Evolutionary conservation across 2,888 invertebrate genomes (phyloP).

Genomic region (Tetragonula carbonaria): DNA sequence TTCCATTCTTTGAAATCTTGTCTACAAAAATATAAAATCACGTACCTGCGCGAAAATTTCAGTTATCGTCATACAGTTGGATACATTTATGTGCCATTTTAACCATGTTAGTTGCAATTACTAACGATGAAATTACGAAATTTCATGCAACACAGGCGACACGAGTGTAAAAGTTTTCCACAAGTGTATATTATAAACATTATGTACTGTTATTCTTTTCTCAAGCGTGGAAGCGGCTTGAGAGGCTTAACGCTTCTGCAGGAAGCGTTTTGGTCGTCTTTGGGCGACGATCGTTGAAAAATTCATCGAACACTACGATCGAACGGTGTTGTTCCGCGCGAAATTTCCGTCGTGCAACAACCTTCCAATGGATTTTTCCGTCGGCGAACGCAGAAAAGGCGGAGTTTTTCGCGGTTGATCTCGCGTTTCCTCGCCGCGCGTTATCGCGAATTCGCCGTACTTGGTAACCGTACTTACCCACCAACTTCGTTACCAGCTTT

Average conservation of each 20-base stretch:
- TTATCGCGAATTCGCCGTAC: constrained; percentile 33
- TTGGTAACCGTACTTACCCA: constrained; percentile 42
- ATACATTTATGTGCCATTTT: no score
- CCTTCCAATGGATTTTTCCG: constrained; percentile 35
- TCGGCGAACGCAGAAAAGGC: constrained; percentile 26
- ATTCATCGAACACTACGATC: constrained; percentile 6
- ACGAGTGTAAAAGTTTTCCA: background rate
- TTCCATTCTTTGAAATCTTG: no score
- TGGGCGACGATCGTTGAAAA: constrained; percentile 4
- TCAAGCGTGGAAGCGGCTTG: background rate
- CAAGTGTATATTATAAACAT: no score
- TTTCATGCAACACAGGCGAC: no score
- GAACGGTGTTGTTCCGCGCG: background rate
- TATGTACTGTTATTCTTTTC: background rate
- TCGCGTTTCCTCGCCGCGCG: constrained; percentile 19
- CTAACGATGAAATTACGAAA: no score
- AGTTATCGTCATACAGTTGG: no score
- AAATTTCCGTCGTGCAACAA: constrained; percentile 30
- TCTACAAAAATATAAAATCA: no score
- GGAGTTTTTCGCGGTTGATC: constrained; percentile 18
- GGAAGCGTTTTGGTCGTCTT: background rate
- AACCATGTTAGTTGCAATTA: no score
- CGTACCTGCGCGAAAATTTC: no score
- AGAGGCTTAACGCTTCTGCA: background rate
- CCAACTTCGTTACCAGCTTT: constrained; percentile 53